Evolutionary conservation across 2,888 invertebrate species (phyloP).

Genomic region (Cataglyphis livida): DNA sequence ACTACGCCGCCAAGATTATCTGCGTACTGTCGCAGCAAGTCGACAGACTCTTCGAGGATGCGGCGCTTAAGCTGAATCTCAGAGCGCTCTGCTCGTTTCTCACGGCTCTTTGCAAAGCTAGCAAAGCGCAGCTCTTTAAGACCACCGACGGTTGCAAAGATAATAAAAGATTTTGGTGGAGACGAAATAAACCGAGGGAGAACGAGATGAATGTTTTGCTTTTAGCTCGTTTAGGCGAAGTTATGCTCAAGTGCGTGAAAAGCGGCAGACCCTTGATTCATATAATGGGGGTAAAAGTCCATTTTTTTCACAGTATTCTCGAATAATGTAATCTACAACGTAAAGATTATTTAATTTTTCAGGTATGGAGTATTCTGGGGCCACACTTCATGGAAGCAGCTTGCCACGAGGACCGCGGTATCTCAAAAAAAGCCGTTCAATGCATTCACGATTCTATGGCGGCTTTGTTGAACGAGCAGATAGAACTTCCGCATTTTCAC

Average conservation of each 20-base stretch:
- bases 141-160: slow-evolving; percentile 78
- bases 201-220: slow-evolving; percentile 87
- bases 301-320: background rate
- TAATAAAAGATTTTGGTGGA: slow-evolving; percentile 83
- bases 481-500: slow-evolving; percentile 96
- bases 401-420: slow-evolving; percentile 94
- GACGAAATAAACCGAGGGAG: slow-evolving; percentile 82
- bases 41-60: slow-evolving; percentile 95
- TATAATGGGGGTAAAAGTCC: slow-evolving; percentile 90
- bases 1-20: slow-evolving; percentile 95
- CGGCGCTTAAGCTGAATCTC: slow-evolving; percentile 94
- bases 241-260: slow-evolving; percentile 94
- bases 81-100: slow-evolving; percentile 94
- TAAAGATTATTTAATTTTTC: background rate
- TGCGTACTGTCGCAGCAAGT: slow-evolving; percentile 96
- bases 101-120: slow-evolving; percentile 93
- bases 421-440: slow-evolving; percentile 96
- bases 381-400: slow-evolving; percentile 98
- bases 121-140: slow-evolving; percentile 90
- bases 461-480: slow-evolving; percentile 93
- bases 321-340: background rate
- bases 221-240: slow-evolving; percentile 94
- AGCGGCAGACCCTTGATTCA: slow-evolving; percentile 96
- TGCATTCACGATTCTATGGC: slow-evolving; percentile 97
- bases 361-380: slow-evolving; percentile 95